Conservation (phyloP, 2,888 invertebrate species). For the Eretmocerus hayati region DNA sequence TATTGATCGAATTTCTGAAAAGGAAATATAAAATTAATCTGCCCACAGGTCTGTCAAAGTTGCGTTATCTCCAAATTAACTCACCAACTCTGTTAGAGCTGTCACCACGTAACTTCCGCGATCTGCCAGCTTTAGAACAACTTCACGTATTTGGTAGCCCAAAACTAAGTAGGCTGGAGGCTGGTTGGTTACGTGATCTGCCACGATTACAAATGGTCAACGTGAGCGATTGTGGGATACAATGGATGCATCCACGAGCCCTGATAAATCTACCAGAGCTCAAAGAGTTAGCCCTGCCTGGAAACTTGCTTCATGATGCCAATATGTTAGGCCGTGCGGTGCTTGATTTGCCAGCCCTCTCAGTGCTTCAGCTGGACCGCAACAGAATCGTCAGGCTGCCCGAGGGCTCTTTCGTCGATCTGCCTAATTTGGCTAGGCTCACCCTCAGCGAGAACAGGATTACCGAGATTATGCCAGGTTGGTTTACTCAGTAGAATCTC, state of each 20-base stretch:
- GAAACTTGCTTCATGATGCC: constrained; percentile 70
- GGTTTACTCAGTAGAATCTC: no score
- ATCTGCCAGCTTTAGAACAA: constrained; percentile 66
- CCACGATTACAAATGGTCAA: constrained; percentile 64
- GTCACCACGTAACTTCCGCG: constrained; percentile 62
- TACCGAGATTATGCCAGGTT: constrained; percentile 60
- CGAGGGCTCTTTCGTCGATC: constrained; percentile 74
- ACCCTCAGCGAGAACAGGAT: constrained; percentile 67
- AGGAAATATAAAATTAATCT: no score
- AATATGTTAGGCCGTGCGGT: constrained; percentile 74
- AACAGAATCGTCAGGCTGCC: constrained; percentile 65
- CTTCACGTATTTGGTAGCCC: constrained; percentile 66
- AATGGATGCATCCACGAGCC: constrained; percentile 71
- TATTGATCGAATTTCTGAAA: no score
- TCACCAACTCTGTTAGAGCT: constrained; percentile 61
- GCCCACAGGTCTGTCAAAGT: constrained; percentile 15
- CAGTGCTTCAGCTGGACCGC: constrained; percentile 62
- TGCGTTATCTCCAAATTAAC: constrained; percentile 58
- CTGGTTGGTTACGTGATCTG: constrained; percentile 64
- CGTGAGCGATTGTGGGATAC: constrained; percentile 68
- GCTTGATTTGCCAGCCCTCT: constrained; percentile 67
- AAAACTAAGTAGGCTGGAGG: constrained; percentile 62
- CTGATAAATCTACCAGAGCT: constrained; percentile 65
- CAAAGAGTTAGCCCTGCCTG: constrained; percentile 61
- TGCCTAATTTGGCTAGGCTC: constrained; percentile 62